phyloP scores from a whole-genome alignment of 2,888 invertebrate genomes.

The Phyllotreta striolata region DNA sequence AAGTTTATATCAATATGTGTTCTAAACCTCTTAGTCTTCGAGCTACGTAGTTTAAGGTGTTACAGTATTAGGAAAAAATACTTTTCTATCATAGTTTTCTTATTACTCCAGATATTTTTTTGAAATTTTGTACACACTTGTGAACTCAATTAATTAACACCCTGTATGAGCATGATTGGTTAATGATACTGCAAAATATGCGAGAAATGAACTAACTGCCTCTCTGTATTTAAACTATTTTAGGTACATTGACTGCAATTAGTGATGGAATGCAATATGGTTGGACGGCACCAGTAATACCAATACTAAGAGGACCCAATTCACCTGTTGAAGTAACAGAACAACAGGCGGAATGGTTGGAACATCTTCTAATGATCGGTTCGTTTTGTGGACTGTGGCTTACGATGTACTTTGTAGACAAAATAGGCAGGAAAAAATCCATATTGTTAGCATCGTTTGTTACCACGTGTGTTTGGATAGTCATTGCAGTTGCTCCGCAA shows the following conservation, averaged over 20 bases:
- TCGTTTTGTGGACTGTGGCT: constrained; percentile 53
- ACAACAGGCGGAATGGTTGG: constrained; percentile 48
- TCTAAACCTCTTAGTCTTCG: too few species aligned
- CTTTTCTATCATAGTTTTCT: too few species aligned
- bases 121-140: too few species aligned
- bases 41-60: too few species aligned
- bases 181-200: too few species aligned
- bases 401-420: constrained; percentile 54
- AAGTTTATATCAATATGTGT: too few species aligned
- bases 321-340: constrained; percentile 53
- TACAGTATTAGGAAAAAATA: too few species aligned
- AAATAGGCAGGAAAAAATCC: constrained; percentile 55
- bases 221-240: constrained; percentile 36
- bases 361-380: constrained; percentile 50
- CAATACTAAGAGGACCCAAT: constrained; percentile 50
- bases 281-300: constrained; percentile 59
- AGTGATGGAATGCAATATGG: constrained; percentile 60
- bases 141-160: too few species aligned
- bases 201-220: too few species aligned
- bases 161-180: too few species aligned
- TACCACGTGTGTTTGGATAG: constrained; percentile 55
- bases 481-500: constrained; percentile 52
- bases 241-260: constrained; percentile 57
- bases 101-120: too few species aligned
- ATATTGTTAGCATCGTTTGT: constrained; percentile 55